Evolutionary conservation across 2,113 vertebrate genomes (phyloP), one percentile per base, ranked within the genome.

Genomic region (Cyphomyrus plagiostoma): DNA sequence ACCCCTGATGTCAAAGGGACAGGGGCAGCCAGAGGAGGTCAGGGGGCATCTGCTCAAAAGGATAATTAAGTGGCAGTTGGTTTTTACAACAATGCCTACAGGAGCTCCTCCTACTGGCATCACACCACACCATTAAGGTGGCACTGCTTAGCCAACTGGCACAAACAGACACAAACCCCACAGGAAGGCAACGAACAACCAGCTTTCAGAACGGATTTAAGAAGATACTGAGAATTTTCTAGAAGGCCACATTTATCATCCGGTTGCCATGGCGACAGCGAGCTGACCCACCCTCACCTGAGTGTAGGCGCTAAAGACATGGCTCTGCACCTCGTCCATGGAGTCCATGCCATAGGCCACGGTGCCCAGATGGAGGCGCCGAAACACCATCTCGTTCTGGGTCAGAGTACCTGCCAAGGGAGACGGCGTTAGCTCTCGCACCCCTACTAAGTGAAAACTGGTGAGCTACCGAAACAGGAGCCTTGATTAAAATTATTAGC

Each of bases 301-400:
- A 0, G 98, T 99, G 91, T 99, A 99, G 45, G 98, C 95, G 10
- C 97, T 99, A 92, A 99, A 99, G 50, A 99, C 97, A 85, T 99
- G 98, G 92, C 98, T 99, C 91, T 99, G 98, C 0, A 99, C 98
- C 95, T 99, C 98, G 9, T 99, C 98, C 98, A 99, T 99, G 0
- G 98, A 99, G 94, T 99, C 98, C 91, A 99, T 96, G 26, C 98
- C 98, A 0, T 99, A 99, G 0, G 98, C 98, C 88, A 99, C 98
- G 0, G 98, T 99, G 2, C 98, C 98, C 66, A 99, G 97, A 70
- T 99, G 98, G 10, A 99, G 97, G 0, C 98, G 95, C 56, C 98
- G 96, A 94, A 99, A 99, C 91, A 99, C 97, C 98, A 99, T 99
- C 95, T 99, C 98, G 0, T 99, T 99, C 93, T 98, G 98, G 0